A percentile compares a stretch with the other conserved stretches of the same genome.
Conservation (phyloP, 1,140 invertebrate genomes). For the Schlechtendalia chinensis region DNA sequence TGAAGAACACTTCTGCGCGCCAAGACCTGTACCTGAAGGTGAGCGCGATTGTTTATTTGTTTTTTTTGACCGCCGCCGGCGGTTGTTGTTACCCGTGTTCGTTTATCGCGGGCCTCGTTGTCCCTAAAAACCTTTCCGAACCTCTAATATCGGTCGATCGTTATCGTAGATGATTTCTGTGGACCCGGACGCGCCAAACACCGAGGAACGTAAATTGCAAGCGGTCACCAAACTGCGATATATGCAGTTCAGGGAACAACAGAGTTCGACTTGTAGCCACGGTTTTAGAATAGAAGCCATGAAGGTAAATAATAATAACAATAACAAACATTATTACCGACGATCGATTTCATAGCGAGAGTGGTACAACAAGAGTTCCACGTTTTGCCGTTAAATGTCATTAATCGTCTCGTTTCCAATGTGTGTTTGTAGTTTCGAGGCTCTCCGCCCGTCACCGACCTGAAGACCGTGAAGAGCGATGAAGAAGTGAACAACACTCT, state of each 20-base stretch:
- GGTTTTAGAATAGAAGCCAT: constrained; percentile 96
- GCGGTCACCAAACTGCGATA: constrained; percentile 91
- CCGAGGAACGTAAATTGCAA: constrained; percentile 71
- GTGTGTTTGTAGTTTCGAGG: constrained; percentile 61
- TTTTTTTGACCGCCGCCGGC: no score
- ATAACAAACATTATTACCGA: constrained; percentile 41
- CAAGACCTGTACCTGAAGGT: constrained; percentile 78
- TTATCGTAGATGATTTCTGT: constrained; percentile 79
- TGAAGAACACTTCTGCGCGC: constrained; percentile 76
- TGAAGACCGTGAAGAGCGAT: constrained; percentile 74
- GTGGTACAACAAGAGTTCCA: no score
- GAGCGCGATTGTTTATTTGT: no score
- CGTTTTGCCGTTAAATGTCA: no score
- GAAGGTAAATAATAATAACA: constrained; percentile 62
- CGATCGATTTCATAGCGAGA: no score
- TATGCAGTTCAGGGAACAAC: constrained; percentile 91
- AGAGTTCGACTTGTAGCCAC: constrained; percentile 87
- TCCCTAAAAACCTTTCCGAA: no score
- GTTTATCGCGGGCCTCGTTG: no score
- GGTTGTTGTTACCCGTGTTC: no score
- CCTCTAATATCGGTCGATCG: no score
- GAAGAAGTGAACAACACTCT: constrained; percentile 78
- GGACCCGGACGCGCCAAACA: constrained; percentile 80
- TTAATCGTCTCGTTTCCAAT: no score
- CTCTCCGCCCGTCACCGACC: constrained; percentile 70